Evolutionary conservation across 2,113 vertebrate genomes (phyloP).

Genomic region (Pao palembangensis): DNA sequence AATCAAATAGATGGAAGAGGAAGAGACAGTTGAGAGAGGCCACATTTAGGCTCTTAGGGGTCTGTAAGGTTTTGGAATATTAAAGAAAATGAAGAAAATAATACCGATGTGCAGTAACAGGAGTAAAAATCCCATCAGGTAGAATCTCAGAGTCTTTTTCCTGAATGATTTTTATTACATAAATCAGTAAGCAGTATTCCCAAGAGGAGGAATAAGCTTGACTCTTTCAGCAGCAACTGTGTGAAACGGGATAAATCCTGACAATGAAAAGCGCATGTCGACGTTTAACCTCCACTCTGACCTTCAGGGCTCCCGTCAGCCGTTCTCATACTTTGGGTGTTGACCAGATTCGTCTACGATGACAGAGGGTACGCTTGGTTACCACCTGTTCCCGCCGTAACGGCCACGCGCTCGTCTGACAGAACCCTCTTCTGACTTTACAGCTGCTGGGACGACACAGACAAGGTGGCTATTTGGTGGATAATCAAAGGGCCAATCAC

Average conservation of each 20-base stretch:
- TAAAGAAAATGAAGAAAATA: not conserved
- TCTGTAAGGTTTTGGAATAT: too few species aligned
- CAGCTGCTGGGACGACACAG: slow-evolving; percentile 79
- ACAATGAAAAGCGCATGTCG: not conserved
- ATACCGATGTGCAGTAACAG: not conserved
- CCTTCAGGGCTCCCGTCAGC: slow-evolving; percentile 67
- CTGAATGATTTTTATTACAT: too few species aligned
- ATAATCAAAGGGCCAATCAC: slow-evolving; percentile 79
- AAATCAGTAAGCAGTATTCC: too few species aligned
- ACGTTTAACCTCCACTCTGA: too few species aligned
- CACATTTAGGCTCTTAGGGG: too few species aligned
- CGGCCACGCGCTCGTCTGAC: not conserved
- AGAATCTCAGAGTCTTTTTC: not conserved
- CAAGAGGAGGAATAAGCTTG: not conserved
- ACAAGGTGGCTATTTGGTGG: slow-evolving; percentile 73
- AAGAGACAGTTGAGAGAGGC: too few species aligned
- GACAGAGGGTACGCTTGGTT: slow-evolving; percentile 64
- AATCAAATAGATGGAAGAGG: too few species aligned
- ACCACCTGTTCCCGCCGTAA: not conserved
- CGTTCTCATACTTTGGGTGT: slow-evolving; percentile 72
- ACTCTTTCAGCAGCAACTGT: not conserved
- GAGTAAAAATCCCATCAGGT: not conserved
- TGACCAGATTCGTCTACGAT: slow-evolving; percentile 72
- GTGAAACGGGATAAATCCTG: not conserved
- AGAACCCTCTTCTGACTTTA: slow-evolving; percentile 15